phyloP scores from a whole-genome alignment of 2,888 invertebrate genomes.

The Sylvicola fuscatus region DNA sequence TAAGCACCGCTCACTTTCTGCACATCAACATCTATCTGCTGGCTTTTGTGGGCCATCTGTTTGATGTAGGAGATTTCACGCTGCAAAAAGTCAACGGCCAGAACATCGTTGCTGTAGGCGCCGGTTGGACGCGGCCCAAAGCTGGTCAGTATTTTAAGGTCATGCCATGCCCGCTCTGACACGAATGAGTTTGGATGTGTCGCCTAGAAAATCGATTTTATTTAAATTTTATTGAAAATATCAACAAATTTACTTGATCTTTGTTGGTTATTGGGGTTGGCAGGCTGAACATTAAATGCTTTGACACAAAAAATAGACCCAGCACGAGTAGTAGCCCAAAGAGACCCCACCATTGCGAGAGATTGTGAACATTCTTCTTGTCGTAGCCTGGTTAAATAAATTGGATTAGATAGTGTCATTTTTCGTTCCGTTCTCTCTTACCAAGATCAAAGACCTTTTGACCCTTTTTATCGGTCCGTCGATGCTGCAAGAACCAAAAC shows the following conservation, averaged over 20 bases:
- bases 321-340: slow-evolving; percentile 10
- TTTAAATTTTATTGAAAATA: background rate
- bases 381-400: slow-evolving; percentile 10
- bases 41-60: slow-evolving; percentile 29
- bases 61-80: slow-evolving; percentile 31
- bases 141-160: slow-evolving; percentile 37
- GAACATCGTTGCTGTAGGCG: slow-evolving; percentile 61
- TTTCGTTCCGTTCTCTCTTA: too few relatives aligned
- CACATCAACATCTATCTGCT: slow-evolving; percentile 40
- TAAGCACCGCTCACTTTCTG: slow-evolving; percentile 55
- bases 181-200: slow-evolving; percentile 26
- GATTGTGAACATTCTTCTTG: slow-evolving; percentile 15
- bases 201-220: background rate
- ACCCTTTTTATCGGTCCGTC: too few relatives aligned
- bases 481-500: too few relatives aligned
- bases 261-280: slow-evolving; percentile 13
- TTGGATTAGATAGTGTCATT: background rate
- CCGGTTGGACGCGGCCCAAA: slow-evolving; percentile 45
- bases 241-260: slow-evolving; percentile 9
- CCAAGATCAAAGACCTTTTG: too few relatives aligned
- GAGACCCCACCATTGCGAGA: slow-evolving; percentile 13
- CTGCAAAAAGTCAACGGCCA: slow-evolving; percentile 38
- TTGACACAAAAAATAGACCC: slow-evolving; percentile 10
- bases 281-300: slow-evolving; percentile 13
- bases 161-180: slow-evolving; percentile 41